Evolutionary conservation across 2,113 vertebrate species (phyloP).

Genomic region (Falco punctatus): DNA sequence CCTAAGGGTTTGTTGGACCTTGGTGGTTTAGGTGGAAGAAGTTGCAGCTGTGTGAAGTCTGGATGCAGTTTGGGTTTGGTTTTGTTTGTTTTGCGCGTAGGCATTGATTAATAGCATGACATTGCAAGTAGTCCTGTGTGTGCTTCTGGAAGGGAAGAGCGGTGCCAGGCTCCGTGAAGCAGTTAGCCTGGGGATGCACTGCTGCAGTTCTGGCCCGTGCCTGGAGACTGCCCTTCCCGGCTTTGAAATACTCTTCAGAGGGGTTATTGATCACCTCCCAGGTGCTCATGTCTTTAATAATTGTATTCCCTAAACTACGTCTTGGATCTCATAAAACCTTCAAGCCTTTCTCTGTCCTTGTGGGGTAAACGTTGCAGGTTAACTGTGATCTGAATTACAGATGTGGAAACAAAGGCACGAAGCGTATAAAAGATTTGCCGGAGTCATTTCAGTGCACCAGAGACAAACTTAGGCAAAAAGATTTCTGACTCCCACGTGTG

Average conservation of each 20-base stretch:
- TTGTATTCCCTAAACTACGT: background rate
- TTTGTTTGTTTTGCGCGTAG: background rate
- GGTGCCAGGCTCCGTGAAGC: background rate
- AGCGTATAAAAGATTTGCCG: constrained; percentile 1
- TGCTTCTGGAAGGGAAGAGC: background rate
- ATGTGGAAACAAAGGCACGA: background rate
- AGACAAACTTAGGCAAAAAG: constrained; percentile 37
- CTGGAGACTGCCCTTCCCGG: background rate
- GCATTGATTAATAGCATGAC: background rate
- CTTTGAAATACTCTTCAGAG: background rate
- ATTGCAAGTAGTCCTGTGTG: background rate
- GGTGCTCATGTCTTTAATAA: background rate
- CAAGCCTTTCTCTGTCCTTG: background rate
- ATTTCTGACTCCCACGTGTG: constrained; percentile 39
- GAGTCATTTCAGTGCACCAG: constrained; percentile 28
- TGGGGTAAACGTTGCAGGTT: background rate
- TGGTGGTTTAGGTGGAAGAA: background rate
- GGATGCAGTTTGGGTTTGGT: background rate
- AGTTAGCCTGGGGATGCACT: background rate
- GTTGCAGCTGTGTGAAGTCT: background rate
- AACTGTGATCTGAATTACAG: constrained; percentile 2
- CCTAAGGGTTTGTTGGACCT: background rate
- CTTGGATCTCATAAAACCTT: background rate
- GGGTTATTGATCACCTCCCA: background rate
- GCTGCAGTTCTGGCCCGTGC: background rate